Evolutionary conservation across 2,113 vertebrate genomes (phyloP).

Genomic region (Neogale vison): DNA sequence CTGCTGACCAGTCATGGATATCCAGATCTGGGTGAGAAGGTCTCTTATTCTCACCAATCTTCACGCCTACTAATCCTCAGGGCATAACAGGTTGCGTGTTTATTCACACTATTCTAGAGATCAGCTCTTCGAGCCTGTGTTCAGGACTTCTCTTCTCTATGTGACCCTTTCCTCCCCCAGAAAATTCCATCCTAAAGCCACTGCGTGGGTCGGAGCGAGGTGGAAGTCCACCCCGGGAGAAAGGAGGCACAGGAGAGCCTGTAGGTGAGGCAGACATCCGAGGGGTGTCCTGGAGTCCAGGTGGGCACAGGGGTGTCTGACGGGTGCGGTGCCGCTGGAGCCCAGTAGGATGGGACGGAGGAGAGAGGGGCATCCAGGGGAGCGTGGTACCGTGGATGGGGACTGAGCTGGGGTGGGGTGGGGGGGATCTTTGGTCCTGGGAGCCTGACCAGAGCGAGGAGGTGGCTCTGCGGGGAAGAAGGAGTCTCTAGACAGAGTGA

Average conservation of each 20-base stretch:
- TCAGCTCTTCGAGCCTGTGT: neutral
- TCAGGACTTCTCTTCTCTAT: neutral
- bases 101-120: neutral
- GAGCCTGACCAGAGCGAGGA: neutral
- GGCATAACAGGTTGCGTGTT: neutral
- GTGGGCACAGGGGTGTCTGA: accelerated
- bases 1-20: neutral
- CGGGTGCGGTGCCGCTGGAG: neutral
- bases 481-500: too few species aligned
- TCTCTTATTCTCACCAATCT: neutral
- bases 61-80: neutral
- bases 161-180: neutral
- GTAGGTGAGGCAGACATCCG: accelerated
- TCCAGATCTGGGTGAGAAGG: neutral
- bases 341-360: neutral
- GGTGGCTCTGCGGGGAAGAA: too few species aligned
- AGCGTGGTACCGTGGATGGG: neutral
- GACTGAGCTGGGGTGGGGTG: neutral
- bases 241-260: neutral
- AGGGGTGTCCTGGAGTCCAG: neutral
- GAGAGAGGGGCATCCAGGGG: neutral
- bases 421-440: too few species aligned
- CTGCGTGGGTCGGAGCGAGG: accelerated
- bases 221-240: accelerated
- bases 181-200: neutral